Conservation (phyloP, 2,888 invertebrate species). For the Papilio gigon region DNA sequence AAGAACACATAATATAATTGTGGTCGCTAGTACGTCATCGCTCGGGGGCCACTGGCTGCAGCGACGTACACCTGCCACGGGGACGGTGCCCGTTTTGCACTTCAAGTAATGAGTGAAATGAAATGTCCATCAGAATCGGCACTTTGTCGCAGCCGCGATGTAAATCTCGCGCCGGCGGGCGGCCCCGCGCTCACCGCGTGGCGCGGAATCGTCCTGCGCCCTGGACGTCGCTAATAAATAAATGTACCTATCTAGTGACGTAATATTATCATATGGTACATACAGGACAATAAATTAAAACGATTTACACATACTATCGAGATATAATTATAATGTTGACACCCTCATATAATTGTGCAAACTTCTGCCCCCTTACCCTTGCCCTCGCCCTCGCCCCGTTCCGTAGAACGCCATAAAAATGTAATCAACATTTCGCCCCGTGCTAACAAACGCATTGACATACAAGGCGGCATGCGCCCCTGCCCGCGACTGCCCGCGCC, state of each 20-base stretch:
- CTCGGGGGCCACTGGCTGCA: conserved; percentile 5
- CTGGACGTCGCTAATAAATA: no score
- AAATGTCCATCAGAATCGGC: no score
- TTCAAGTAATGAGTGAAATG: no score
- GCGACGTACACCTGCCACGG: conserved; percentile 11
- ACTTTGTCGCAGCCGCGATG: no score
- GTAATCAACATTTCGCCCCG: conserved; percentile 55
- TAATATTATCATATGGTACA: no score
- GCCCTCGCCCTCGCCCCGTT: conserved; percentile 4
- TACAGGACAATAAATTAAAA: no score
- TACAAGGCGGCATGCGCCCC: conserved; percentile 12
- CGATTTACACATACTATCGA: neutral
- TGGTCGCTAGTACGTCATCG: conserved; percentile 9
- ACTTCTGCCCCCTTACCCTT: neutral
- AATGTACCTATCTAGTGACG: no score
- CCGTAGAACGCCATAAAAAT: conserved; percentile 54
- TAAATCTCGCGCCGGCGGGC: no score
- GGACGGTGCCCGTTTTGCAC: neutral
- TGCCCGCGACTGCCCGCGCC: neutral
- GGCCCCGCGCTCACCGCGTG: no score
- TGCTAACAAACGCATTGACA: conserved; percentile 32
- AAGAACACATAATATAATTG: conserved; percentile 5
- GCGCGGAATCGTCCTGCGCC: no score
- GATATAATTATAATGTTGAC: neutral
- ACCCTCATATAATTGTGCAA: conserved; percentile 49